Evolutionary conservation across 2,797 vertebrate species (phyloP).

Genomic region (Sebastes alutus): DNA sequence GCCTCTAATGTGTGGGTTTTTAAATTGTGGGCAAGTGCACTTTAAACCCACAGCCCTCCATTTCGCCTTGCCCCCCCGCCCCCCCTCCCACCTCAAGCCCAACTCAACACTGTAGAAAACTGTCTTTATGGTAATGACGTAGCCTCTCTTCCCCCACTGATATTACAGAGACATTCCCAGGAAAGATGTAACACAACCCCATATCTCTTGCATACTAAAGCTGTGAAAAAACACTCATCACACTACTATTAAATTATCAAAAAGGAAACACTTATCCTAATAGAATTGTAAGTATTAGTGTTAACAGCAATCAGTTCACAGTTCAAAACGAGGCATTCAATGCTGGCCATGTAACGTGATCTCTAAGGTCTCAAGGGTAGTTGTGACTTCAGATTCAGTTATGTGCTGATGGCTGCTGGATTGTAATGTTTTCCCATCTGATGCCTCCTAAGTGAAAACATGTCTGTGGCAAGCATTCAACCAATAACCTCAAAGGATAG

Average conservation of each 20-base stretch:
- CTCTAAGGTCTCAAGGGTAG: constrained; percentile 46
- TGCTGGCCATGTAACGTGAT: constrained; percentile 58
- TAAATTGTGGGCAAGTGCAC: constrained; percentile 39
- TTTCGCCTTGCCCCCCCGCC: not conserved
- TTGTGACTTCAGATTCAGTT: constrained; percentile 66
- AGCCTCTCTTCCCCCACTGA: not conserved
- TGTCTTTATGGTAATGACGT: not conserved
- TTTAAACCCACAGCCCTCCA: constrained; percentile 19
- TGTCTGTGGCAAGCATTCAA: constrained; percentile 31
- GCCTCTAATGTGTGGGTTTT: constrained; percentile 42
- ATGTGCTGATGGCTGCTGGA: constrained; percentile 60
- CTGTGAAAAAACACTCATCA: constrained; percentile 50
- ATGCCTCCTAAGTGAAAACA: constrained; percentile 50
- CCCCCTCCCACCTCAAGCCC: not conserved
- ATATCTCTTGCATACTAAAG: constrained; percentile 25
- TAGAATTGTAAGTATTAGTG: constrained; percentile 49
- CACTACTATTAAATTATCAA: constrained; percentile 51
- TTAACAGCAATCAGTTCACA: constrained; percentile 51
- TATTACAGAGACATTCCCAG: not conserved
- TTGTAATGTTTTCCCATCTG: constrained; percentile 59
- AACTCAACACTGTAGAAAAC: constrained; percentile 4
- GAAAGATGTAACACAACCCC: constrained; percentile 37
- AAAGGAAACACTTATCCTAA: constrained; percentile 67
- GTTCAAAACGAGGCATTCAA: constrained; percentile 53
- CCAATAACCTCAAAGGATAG: constrained; percentile 30